These are phyloP conservation scores for Pammene aurita DNA, from an alignment of 2,888 invertebrate species.

Conservation along the genomic window DNA sequence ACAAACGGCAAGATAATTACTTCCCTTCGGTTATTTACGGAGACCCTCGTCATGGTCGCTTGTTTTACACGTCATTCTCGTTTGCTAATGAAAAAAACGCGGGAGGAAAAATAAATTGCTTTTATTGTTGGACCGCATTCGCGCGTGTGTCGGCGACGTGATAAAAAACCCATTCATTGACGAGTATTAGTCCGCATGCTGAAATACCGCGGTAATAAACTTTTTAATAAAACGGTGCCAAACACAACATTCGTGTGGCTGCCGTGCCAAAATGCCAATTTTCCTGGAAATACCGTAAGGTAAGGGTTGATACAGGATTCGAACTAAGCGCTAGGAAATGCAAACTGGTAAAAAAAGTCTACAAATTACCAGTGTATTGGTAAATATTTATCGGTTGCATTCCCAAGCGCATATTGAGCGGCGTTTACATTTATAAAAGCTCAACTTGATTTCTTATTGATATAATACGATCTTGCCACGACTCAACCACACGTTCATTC, in stretches of 20 bases:
- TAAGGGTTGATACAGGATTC: too few species aligned
- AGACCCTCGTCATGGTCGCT: slow-evolving; percentile 75
- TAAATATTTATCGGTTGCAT: too few species aligned
- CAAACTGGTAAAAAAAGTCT: too few species aligned
- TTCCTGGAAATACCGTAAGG: too few species aligned
- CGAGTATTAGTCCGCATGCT: slow-evolving; percentile 14
- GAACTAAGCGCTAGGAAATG: too few species aligned
- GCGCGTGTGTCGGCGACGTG: slow-evolving; percentile 57
- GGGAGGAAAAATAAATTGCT: slow-evolving; percentile 75
- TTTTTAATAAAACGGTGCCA: not conserved
- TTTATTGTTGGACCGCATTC: slow-evolving; percentile 72
- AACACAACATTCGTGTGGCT: not conserved
- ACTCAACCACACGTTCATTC: too few species aligned
- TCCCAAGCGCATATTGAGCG: too few species aligned
- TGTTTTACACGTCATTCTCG: slow-evolving; percentile 81
- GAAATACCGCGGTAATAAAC: not conserved
- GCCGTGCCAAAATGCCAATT: not conserved
- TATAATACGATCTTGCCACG: too few species aligned
- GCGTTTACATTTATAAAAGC: too few species aligned
- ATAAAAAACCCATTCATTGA: slow-evolving; percentile 32
- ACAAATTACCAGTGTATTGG: too few species aligned
- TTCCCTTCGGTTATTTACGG: slow-evolving; percentile 74
- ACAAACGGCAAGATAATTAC: slow-evolving; percentile 69
- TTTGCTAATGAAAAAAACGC: slow-evolving; percentile 80
- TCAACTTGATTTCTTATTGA: too few species aligned